Evolutionary conservation across 2,888 invertebrate genomes (phyloP).

Genomic region (Drosophila buzzatii): DNA sequence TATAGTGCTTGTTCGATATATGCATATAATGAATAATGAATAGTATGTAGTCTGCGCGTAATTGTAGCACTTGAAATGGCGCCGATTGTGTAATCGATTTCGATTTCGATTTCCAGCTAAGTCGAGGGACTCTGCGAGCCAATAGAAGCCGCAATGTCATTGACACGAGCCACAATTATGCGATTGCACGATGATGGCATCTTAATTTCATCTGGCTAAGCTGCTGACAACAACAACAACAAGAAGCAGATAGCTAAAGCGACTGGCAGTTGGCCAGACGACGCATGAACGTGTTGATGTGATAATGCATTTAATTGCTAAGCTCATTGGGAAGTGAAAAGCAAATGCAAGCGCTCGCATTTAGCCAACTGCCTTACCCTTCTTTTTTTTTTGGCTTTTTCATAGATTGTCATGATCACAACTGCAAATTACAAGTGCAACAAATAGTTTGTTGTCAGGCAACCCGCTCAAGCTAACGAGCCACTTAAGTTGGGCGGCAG

Average conservation of each 20-base stretch:
- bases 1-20: conserved; percentile 8
- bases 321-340: conserved; percentile 48
- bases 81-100: conserved; percentile 54
- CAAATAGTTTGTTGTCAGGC: conserved; percentile 32
- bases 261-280: conserved; percentile 20
- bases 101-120: conserved; percentile 33
- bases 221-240: neutral
- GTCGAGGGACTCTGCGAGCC: neutral
- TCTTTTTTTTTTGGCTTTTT: conserved; percentile 19
- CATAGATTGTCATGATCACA: conserved; percentile 20
- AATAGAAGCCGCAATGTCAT: conserved; percentile 55
- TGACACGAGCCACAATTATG: conserved; percentile 66
- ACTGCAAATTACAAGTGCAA: conserved; percentile 15
- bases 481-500: neutral
- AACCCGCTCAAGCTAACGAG: conserved; percentile 11
- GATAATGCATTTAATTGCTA: conserved; percentile 63
- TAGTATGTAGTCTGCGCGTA: conserved; percentile 27
- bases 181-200: conserved; percentile 70
- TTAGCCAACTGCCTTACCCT: conserved; percentile 30
- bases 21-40: conserved; percentile 43
- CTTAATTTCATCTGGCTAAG: conserved; percentile 56
- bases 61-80: conserved; percentile 40
- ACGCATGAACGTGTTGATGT: conserved; percentile 57
- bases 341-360: conserved; percentile 24
- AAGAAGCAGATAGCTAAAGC: neutral